Conservation (phyloP, 2,888 invertebrate genomes). For the Phorcus lineatus region DNA sequence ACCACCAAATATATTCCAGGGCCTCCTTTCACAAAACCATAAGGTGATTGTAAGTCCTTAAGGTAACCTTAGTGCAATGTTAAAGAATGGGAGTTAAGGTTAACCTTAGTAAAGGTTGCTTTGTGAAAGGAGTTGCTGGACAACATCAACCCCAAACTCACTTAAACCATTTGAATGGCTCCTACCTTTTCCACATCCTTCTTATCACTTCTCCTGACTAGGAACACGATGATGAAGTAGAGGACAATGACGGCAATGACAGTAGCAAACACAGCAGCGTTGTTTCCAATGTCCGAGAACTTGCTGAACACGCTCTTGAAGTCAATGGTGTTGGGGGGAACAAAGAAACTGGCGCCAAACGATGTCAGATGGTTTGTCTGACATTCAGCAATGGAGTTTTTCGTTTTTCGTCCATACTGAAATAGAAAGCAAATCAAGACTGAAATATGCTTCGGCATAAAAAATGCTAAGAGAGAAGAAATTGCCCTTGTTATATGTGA, state of each 20-base stretch:
- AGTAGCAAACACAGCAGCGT: slow-evolving; percentile 72
- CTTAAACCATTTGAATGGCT: too few relatives aligned
- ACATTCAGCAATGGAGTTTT: slow-evolving; percentile 29
- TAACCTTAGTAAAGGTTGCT: too few relatives aligned
- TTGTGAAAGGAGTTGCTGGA: too few relatives aligned
- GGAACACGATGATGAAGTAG: slow-evolving; percentile 66
- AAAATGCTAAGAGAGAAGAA: too few relatives aligned
- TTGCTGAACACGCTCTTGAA: slow-evolving; percentile 72
- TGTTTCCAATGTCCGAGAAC: slow-evolving; percentile 67
- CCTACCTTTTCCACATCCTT: slow-evolving; percentile 60
- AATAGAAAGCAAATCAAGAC: not conserved
- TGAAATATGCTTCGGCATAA: not conserved
- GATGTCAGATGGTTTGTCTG: slow-evolving; percentile 48
- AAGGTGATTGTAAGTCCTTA: too few relatives aligned
- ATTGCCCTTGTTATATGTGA: too few relatives aligned
- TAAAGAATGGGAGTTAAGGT: too few relatives aligned
- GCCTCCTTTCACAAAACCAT: too few relatives aligned
- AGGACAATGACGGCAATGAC: slow-evolving; percentile 64
- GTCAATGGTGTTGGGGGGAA: slow-evolving; percentile 73
- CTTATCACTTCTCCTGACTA: slow-evolving; percentile 68
- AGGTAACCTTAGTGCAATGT: too few relatives aligned
- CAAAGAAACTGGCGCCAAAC: slow-evolving; percentile 63
- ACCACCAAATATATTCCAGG: too few relatives aligned
- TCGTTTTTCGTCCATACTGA: slow-evolving; percentile 31
- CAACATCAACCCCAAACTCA: too few relatives aligned